Evolutionary conservation across 1,140 invertebrate genomes (phyloP), one percentile per base, ranked within the genome.

Genomic region (Parapsyche elsis): DNA sequence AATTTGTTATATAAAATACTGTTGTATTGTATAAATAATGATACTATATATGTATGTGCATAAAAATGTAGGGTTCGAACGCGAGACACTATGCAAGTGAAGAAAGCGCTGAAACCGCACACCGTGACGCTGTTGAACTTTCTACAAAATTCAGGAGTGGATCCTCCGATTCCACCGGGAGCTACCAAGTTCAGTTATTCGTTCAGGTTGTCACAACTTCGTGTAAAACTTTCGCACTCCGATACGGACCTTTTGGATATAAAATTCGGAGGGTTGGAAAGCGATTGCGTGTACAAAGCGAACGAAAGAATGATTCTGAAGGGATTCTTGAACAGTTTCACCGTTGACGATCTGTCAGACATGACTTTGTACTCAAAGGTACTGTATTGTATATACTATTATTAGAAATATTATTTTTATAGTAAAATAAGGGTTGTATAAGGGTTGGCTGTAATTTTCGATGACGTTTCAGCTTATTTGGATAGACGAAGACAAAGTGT

Each of bases 151-250:
- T 85, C 83, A 0, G 87, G 89, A 24, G 85, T 87, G 0, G 92
- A 93, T 84, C 91, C 92, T 7, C 94, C 94, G 0, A 93, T 94
- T 61, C 94, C 94, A 26, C 91, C 92, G 71, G 93, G 93, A 53
- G 93, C 93, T 9, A 94, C 94, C 5, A 95, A 95, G 84, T 92
- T 95, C 82, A 94, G 94, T 84, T 93, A 95, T 85, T 94, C 94
- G 2, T 92, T 88, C 71, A 90, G 94, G 77, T 86, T 94, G 59
- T 90, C 92, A 38, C 91, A 92, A 74, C 84, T 95, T 1, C 88
- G 88, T 14, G 79, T 93, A 9, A 91, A 87, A 81, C 88, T 95
- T 19, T 94, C 92, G 82, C 93, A 94, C 84, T 91, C 92, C 24
- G 94, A 95, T 81, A 89, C 91, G 45, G 92, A 94, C 82, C 89